A percentile compares a stretch with the other conserved stretches of the same genome.
phyloP scores from a whole-genome alignment of 2,888 invertebrate species.

The Pristionchus fissidentatus region DNA sequence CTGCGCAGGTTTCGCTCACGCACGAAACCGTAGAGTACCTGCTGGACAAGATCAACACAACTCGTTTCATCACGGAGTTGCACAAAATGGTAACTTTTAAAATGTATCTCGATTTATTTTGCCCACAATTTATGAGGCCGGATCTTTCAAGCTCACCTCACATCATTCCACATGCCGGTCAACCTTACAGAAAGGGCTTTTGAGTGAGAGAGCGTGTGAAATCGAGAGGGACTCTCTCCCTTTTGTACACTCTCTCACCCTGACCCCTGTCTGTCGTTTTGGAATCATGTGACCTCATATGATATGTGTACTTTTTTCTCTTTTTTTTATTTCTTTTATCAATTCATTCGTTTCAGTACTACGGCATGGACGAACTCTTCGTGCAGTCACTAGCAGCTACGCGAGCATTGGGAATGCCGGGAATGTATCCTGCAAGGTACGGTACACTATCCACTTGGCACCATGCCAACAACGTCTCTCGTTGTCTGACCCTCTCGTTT shows the following conservation, averaged over 20 bases:
- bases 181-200: no score
- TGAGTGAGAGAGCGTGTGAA: no score
- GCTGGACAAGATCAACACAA: constrained; percentile 23
- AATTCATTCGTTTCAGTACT: constrained; percentile 4
- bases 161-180: no score
- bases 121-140: no score
- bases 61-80: background rate
- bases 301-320: background rate
- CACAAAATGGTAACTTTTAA: background rate
- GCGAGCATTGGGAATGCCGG: constrained; percentile 19
- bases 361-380: constrained; percentile 34
- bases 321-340: background rate
- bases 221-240: no score
- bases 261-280: no score
- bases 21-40: constrained; percentile 15
- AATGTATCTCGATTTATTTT: no score
- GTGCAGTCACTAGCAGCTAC: constrained; percentile 20
- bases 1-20: constrained; percentile 3
- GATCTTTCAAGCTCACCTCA: no score
- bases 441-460: background rate
- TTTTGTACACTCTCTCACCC: no score
- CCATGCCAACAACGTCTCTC: no score
- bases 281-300: no score
- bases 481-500: no score
- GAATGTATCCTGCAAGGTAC: constrained; percentile 26